These are phyloP conservation scores for Leptopilina drosophilae DNA, from an alignment of 2,888 invertebrate genomes.

Conservation along the genomic window DNA sequence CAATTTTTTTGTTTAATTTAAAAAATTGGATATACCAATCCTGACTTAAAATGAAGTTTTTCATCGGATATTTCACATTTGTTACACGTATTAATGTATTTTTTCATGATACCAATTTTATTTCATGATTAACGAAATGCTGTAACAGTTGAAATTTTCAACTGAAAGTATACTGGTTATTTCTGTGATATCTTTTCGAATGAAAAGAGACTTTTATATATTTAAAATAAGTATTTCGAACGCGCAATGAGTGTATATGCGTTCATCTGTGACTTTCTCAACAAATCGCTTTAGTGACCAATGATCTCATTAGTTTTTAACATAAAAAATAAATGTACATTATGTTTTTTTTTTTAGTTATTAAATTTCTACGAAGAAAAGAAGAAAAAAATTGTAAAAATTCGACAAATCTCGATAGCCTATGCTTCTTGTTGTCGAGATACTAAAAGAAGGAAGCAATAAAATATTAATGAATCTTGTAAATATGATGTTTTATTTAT, in stretches of 20 bases:
- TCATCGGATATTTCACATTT: no score
- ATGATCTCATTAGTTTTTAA: constrained; percentile 31
- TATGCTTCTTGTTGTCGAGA: constrained; percentile 19
- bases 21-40: no score
- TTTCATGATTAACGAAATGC: no score
- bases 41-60: no score
- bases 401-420: constrained; percentile 27
- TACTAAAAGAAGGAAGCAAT: constrained; percentile 18
- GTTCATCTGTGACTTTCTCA: constrained; percentile 22
- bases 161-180: not conserved
- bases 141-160: not conserved
- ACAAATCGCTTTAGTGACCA: constrained; percentile 11
- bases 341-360: constrained; percentile 18
- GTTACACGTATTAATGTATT: no score
- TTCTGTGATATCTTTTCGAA: not conserved
- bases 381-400: constrained; percentile 27
- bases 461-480: not conserved
- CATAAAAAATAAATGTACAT: constrained; percentile 3
- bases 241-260: constrained; percentile 3
- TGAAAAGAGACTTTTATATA: constrained; percentile 19
- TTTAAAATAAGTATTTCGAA: constrained; percentile 24
- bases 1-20: no score
- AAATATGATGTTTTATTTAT: no score
- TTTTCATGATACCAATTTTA: no score
- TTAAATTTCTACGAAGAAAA: not conserved